These are phyloP conservation scores for Palythoa heliodiscus DNA, from an alignment of 92 coral and sea anemone species.

Conservation along the genomic window DNA sequence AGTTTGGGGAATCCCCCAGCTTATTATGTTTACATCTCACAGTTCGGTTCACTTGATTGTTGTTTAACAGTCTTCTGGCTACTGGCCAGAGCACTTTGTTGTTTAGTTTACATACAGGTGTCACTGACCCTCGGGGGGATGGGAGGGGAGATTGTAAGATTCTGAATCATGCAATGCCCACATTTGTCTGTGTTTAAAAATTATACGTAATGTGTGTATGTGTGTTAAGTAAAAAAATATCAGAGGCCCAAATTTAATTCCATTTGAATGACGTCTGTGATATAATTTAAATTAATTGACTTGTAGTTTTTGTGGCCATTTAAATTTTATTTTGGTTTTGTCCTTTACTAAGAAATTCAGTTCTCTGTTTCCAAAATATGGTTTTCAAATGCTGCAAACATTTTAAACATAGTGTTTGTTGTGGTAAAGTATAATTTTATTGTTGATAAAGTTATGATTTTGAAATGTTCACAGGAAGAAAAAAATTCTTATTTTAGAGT, in stretches of 20 bases:
- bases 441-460: neutral
- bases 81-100: conserved; percentile 49
- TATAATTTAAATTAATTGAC: neutral
- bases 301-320: neutral
- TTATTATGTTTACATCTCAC: conserved; percentile 14
- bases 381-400: no score
- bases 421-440: neutral
- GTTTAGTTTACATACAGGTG: conserved; percentile 65
- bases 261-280: neutral
- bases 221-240: neutral
- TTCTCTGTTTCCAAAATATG: no score
- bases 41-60: conserved; percentile 50
- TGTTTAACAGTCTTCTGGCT: conserved; percentile 48
- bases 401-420: no score
- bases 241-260: no score
- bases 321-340: neutral
- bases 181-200: neutral
- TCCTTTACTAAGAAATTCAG: neutral
- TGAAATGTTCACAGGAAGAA: no score
- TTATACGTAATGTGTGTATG: neutral
- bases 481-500: no score
- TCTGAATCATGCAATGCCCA: conserved; percentile 17
- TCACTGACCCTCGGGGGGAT: conserved; percentile 41
- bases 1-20: conserved; percentile 28
- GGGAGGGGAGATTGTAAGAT: conserved; percentile 70